Evolutionary conservation across 2,113 vertebrate genomes (phyloP).

Genomic region (Etheostoma spectabile): DNA sequence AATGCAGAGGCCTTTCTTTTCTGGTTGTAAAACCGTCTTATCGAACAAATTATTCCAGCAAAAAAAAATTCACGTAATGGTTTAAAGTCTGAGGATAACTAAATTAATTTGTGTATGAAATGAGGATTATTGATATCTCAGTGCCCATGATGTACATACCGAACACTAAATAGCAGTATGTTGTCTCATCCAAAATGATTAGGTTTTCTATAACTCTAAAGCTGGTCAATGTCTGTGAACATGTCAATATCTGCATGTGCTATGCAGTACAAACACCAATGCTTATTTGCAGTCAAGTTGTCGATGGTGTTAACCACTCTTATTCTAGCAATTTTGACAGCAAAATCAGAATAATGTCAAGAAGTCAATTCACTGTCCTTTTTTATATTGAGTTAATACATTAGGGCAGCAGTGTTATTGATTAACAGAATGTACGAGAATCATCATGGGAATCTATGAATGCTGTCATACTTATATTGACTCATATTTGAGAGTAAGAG

Average conservation of each 20-base stretch:
- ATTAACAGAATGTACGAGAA: slow-evolving; percentile 8
- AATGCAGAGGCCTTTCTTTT: slow-evolving; percentile 18
- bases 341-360: slow-evolving; percentile 20
- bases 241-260: not conserved
- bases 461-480: not conserved
- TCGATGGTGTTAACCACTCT: not conserved
- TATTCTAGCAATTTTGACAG: slow-evolving; percentile 12
- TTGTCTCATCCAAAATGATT: slow-evolving; percentile 9
- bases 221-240: not conserved
- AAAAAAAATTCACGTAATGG: not conserved
- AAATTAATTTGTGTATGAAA: slow-evolving; percentile 20
- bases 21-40: slow-evolving; percentile 36
- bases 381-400: not conserved
- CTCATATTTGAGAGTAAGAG: not conserved
- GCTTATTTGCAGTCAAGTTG: slow-evolving; percentile 4
- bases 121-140: slow-evolving; percentile 3
- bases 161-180: slow-evolving; percentile 11
- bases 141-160: slow-evolving; percentile 21
- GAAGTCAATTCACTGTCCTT: not conserved
- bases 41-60: slow-evolving; percentile 39
- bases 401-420: not conserved
- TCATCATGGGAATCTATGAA: not conserved
- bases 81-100: not conserved
- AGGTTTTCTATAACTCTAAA: not conserved
- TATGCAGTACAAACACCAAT: slow-evolving; percentile 8